These are phyloP conservation scores for Anser brachyrhynchus DNA, from an alignment of 2,113 vertebrate genomes.

Conservation along the genomic window DNA sequence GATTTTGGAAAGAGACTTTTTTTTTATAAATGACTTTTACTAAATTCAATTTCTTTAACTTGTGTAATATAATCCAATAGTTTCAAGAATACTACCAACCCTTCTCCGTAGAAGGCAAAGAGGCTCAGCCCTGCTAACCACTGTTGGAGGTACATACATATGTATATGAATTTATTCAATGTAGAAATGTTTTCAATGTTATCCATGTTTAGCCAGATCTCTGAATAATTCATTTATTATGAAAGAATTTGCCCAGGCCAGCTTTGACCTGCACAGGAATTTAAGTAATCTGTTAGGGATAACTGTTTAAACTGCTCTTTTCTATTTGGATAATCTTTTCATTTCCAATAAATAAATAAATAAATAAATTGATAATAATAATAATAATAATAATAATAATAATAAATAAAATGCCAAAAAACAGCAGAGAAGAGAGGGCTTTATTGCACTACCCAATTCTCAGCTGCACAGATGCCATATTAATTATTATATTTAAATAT, in stretches of 20 bases:
- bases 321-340: background rate
- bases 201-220: background rate
- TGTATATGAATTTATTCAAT: background rate
- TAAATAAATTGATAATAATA: too few relatives aligned
- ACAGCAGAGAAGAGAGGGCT: background rate
- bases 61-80: background rate
- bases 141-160: background rate
- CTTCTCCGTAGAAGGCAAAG: background rate
- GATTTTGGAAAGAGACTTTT: background rate
- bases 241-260: background rate
- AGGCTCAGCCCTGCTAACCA: fast-evolving
- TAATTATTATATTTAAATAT: background rate
- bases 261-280: background rate
- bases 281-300: background rate
- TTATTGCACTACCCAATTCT: background rate
- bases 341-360: background rate
- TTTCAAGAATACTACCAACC: background rate
- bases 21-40: background rate
- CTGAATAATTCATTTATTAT: background rate
- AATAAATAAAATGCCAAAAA: background rate
- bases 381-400: too few relatives aligned
- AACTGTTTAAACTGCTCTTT: background rate
- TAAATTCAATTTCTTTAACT: background rate
- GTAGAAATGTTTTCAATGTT: background rate
- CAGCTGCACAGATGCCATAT: background rate